A percentile compares a stretch with the other conserved stretches of the same genome.
These are phyloP conservation scores for Eurypyga helias DNA, from an alignment of 2,113 vertebrate species.

Conservation along the genomic window DNA sequence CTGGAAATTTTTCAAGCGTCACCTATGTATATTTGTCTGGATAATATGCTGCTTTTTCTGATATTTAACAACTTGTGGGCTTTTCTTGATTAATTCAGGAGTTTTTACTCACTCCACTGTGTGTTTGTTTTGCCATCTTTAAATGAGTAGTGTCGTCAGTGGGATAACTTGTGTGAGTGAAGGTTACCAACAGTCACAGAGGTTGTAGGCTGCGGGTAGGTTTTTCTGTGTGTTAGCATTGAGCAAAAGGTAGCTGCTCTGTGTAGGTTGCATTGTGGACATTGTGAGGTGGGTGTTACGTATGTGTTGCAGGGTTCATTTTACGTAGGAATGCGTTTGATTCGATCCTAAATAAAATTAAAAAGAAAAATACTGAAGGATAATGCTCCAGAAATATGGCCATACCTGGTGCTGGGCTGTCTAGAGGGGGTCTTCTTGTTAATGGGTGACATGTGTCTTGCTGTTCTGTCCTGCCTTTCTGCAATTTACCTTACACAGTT, in stretches of 20 bases:
- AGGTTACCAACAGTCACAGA: background rate
- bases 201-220: background rate
- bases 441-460: background rate
- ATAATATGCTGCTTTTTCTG: background rate
- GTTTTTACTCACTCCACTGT: background rate
- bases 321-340: background rate
- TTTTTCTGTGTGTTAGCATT: background rate
- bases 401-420: background rate
- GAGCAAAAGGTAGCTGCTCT: background rate
- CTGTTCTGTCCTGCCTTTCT: background rate
- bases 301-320: background rate
- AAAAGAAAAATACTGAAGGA: background rate
- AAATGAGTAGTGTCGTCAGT: background rate
- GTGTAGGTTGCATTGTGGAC: background rate
- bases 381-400: background rate
- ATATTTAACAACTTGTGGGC: background rate
- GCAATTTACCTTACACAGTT: background rate
- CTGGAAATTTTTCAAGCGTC: background rate
- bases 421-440: background rate
- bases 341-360: background rate
- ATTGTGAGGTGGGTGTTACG: accelerated
- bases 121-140: background rate
- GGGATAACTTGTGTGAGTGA: background rate
- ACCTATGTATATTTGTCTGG: background rate
- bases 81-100: accelerated